Conservation (phyloP, 2,113 vertebrate species). For the Aythya baeri region DNA sequence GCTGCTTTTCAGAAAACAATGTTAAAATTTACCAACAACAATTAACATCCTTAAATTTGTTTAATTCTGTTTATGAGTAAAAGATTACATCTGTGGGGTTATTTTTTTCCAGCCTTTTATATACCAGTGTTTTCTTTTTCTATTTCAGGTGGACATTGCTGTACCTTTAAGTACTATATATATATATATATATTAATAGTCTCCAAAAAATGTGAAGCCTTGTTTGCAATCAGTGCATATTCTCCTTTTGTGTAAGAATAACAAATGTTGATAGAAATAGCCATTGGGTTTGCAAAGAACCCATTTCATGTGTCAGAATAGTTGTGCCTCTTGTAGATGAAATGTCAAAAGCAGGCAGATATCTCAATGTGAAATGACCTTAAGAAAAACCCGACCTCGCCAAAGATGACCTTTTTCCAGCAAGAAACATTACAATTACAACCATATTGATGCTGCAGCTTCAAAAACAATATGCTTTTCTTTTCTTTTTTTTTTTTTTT, state of each 20-base stretch:
- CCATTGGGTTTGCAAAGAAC: conserved; percentile 78
- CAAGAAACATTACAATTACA: conserved; percentile 78
- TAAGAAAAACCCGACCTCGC: conserved; percentile 76
- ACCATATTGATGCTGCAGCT: conserved; percentile 74
- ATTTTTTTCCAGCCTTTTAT: neutral
- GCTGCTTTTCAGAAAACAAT: conserved; percentile 19
- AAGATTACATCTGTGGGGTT: neutral
- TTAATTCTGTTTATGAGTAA: neutral
- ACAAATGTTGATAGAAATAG: conserved; percentile 78
- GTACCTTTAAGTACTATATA: conserved; percentile 61
- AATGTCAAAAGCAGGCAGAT: conserved; percentile 77
- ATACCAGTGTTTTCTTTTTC: neutral
- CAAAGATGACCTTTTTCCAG: conserved; percentile 78
- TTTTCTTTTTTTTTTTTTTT: conserved; percentile 50
- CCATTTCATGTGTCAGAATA: conserved; percentile 80
- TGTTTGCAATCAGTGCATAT: conserved; percentile 73
- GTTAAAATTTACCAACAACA: neutral
- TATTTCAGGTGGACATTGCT: neutral
- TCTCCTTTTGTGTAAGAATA: conserved; percentile 70
- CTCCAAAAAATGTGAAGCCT: conserved; percentile 16
- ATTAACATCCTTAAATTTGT: neutral
- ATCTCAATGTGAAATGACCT: conserved; percentile 79
- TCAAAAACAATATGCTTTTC: conserved; percentile 71
- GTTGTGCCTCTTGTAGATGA: conserved; percentile 72
- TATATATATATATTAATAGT: conserved; percentile 46